Evolutionary conservation across 2,888 invertebrate genomes (phyloP), one percentile per base, ranked within the genome.

Genomic region (Creontiades dilutus): DNA sequence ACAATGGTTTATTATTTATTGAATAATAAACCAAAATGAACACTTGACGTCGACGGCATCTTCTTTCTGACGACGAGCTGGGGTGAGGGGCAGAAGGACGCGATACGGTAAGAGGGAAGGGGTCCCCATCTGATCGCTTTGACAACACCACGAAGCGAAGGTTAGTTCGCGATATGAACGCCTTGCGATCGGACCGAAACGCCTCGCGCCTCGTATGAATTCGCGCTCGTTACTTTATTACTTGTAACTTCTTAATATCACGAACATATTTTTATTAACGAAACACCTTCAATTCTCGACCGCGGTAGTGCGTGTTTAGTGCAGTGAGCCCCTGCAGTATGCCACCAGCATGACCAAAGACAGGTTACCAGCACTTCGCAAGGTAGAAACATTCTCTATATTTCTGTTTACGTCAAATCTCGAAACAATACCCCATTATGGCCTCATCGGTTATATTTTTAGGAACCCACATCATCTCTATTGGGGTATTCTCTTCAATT

Each of bases 301-400:
- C n/a, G n/a, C 14, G 7, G 68, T 68, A 12, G 23, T 68, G 78
- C 19, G 46, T 46, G 16, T 78, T 78, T 78, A 37, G 46, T 78
- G 78, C 47, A n/a, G 46, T 78, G 78, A 46, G 37, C 46, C 46
- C 78, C 78, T 52, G 82, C 85, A 90, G 19, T n/a, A 68, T 88
- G 84, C 78, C 23, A 47, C 82, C 48, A 82, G 57, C 78, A 92
- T 92, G 92, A 91, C 92, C 90, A 92, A 92, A 90, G 92, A 92
- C 89, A 91, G 92, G 91, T 90, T 92, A 55, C 91, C 91, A 87
- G 91, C 92, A 52, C 91, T 92, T 27, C 91, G 92, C 89, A 90
- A 92, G 86, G 92, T 92, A 88, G 52, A 13, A 52, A 52, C 52
- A 52, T 52, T n/a, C n/a, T n/a, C n/a, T 16, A 52, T 2, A 14